Percentiles rank a stretch among this genome's conserved stretches.
Conservation (phyloP, 1,140 invertebrate genomes). For the Periplaneta americana region DNA sequence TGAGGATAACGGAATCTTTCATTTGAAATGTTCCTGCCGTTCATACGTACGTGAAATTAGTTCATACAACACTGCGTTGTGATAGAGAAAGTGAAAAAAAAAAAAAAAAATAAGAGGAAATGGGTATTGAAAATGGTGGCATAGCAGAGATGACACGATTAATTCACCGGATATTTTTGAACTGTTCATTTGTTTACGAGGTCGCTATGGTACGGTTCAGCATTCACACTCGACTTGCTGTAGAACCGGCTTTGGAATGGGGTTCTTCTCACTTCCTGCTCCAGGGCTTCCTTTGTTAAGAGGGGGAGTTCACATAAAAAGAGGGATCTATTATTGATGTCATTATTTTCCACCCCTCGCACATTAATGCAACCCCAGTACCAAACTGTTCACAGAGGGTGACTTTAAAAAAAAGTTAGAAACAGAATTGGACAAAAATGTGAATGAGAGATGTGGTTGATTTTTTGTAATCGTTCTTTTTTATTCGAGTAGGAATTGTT, state of each 20-base stretch:
- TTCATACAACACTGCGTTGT: background rate
- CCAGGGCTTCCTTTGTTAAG: background rate
- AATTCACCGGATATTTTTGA: background rate
- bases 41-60: background rate
- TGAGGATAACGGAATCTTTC: background rate
- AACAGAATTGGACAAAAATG: background rate
- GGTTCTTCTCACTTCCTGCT: background rate
- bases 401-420: background rate
- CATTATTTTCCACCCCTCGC: background rate
- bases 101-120: background rate
- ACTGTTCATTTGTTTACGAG: background rate
- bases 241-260: background rate
- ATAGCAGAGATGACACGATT: background rate
- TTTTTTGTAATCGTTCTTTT: no score
- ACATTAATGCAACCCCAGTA: background rate
- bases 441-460: background rate
- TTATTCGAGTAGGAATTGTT: no score
- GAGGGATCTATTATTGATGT: background rate
- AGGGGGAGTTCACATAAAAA: background rate
- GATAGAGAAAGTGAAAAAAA: background rate
- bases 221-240: background rate
- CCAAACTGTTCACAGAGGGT: background rate
- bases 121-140: background rate
- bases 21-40: background rate
- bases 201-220: background rate